Percentiles rank a stretch among this genome's conserved stretches.
phyloP scores from a whole-genome alignment of 2,888 invertebrate species.

The Eupsilia transversa region DNA sequence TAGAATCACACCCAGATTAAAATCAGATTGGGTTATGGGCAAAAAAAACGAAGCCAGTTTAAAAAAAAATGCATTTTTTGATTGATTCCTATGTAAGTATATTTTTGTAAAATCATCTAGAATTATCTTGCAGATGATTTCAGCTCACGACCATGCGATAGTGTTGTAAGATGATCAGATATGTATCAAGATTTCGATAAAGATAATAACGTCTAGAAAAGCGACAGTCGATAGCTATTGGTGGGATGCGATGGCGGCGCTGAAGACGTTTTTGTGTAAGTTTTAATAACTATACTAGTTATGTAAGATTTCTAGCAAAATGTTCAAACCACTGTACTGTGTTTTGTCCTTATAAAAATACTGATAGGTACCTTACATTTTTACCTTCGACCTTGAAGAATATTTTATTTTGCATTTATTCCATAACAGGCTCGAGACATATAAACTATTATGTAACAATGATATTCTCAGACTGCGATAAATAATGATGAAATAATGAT shows the following conservation, averaged over 20 bases:
- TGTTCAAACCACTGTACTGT: background rate
- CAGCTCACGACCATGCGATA: slow-evolving; percentile 57
- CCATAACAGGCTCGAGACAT: background rate
- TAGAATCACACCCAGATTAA: background rate
- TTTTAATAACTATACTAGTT: slow-evolving; percentile 25
- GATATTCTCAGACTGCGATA: background rate
- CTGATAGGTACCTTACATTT: background rate
- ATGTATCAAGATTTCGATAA: slow-evolving; percentile 49
- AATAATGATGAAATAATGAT: slow-evolving; percentile 1
- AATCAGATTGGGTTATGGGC: background rate
- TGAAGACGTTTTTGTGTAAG: slow-evolving; percentile 77
- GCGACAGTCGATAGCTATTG: slow-evolving; percentile 62
- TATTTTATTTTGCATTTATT: background rate
- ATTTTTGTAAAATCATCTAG: slow-evolving; percentile 13
- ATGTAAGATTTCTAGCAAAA: background rate
- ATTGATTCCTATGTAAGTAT: background rate
- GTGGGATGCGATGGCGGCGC: slow-evolving; percentile 76
- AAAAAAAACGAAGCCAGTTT: background rate
- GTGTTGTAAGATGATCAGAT: slow-evolving; percentile 46
- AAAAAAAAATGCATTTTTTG: too few species aligned
- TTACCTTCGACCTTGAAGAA: background rate
- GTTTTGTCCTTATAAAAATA: background rate
- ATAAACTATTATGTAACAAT: background rate
- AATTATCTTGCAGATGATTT: slow-evolving; percentile 48
- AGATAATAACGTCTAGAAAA: slow-evolving; percentile 56